Evolutionary conservation across 23 tunicate genomes (phyloP), one percentile per base, ranked within the genome.

Genomic region (Ciona savignyi): DNA sequence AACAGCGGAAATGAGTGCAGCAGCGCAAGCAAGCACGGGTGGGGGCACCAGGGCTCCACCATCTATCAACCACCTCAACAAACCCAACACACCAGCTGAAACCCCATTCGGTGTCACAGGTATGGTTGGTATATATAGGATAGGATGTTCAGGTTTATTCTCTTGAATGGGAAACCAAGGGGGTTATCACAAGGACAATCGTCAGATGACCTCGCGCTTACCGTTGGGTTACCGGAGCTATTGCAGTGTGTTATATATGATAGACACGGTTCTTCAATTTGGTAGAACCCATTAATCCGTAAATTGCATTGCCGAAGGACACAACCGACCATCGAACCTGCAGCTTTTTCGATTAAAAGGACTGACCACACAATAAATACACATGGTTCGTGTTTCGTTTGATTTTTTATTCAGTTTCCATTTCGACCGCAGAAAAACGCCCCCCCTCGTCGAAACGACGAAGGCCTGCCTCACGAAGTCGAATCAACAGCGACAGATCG

Each of bases 21-120:
- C 72, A 34, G 87, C 96, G 30, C 96, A 88, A 66, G 87, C 87
- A 0, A 80, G 72, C 51, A 68, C 23, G 42, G 96, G 96, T 4
- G 96, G 96, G n/a, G 96, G 96, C 22, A 63, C 29, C 25, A 30
- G 75, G 27, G 51, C 61, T 26, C 96, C 96, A 1, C 65, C 96
- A 1, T 82, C 96, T 3, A 80, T 87, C 19, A 71, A 77, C 23
- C 96, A 88, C 35, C 75, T 88, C 0, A 67, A 77, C 30, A 77
- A 34, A 76, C 19, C 30, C 0, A 80, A 68, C 66, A 71, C 70
- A 9, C 89, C 89, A 0, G 67, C 42, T 20, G 82, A 74, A 75
- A 82, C 80, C 19, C 75, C 61, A 22, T 68, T 21, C 29, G 83
- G 74, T 20, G 67, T 68, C 30, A 35, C 64, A 48, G 76, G 76